Evolutionary conservation across 2,797 vertebrate genomes (phyloP).

Genomic region (Pteronotus mesoamericanus): DNA sequence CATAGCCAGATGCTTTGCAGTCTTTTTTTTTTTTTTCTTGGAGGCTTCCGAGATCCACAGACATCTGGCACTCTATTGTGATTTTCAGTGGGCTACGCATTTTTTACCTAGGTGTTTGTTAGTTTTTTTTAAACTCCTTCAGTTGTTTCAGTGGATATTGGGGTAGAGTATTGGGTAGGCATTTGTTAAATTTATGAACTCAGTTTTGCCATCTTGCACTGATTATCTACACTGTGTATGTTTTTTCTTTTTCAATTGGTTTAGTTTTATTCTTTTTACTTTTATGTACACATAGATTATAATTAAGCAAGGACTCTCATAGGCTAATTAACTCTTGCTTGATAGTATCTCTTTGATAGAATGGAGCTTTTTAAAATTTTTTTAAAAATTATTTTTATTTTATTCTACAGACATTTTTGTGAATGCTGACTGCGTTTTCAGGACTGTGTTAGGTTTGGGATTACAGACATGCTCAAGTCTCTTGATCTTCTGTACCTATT

Average conservation of each 20-base stretch:
- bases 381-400: not conserved
- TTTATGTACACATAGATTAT: not conserved
- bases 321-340: not conserved
- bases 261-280: not conserved
- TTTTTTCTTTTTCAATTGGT: not conserved
- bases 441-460: not conserved
- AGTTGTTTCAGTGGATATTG: not conserved
- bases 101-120: not conserved
- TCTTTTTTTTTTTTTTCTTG: not conserved
- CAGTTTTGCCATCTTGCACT: conserved; percentile 17
- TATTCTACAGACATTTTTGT: not conserved
- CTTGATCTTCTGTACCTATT: not conserved
- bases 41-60: not conserved
- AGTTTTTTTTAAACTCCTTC: not conserved
- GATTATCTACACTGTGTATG: not conserved
- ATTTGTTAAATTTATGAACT: not conserved
- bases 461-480: not conserved
- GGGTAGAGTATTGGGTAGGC: not conserved
- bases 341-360: not conserved
- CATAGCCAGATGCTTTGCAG: not conserved
- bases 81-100: not conserved
- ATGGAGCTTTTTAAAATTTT: not conserved
- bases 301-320: not conserved
- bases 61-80: not conserved
- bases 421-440: not conserved